Evolutionary conservation across 2,113 vertebrate genomes (phyloP).

Genomic region (Natator depressus): DNA sequence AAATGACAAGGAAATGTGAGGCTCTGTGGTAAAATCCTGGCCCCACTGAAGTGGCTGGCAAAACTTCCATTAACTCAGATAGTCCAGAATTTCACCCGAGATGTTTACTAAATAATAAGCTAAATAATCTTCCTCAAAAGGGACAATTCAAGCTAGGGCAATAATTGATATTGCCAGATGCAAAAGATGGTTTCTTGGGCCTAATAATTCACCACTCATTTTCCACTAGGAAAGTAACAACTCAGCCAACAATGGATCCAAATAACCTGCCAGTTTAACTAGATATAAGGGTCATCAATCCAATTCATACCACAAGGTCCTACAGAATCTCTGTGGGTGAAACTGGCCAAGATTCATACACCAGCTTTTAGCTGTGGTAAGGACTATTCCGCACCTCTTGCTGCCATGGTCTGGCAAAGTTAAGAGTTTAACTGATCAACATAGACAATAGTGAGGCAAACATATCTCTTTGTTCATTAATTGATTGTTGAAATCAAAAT

Average conservation of each 20-base stretch:
- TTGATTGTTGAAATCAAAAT: slow-evolving; percentile 33
- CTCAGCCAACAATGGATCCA: not conserved
- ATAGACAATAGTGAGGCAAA: not conserved
- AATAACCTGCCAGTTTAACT: not conserved
- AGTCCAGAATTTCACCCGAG: not conserved
- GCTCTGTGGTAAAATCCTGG: not conserved
- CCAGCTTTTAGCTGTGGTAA: not conserved
- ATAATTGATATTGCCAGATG: slow-evolving; percentile 20
- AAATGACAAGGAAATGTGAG: not conserved
- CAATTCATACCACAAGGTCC: not conserved
- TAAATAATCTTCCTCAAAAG: not conserved
- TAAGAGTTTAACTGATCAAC: not conserved
- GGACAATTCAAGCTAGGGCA: not conserved
- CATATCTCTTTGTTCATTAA: not conserved
- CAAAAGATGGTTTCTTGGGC: not conserved
- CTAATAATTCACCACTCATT: slow-evolving; percentile 47
- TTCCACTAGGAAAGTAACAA: not conserved
- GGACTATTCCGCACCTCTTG: not conserved
- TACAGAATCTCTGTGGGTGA: not conserved
- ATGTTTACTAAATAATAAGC: not conserved
- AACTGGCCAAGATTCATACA: not conserved
- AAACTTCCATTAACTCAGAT: not conserved
- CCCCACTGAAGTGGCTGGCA: not conserved
- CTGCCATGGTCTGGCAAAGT: not conserved
- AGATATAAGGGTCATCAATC: not conserved